phyloP scores from a whole-genome alignment of 1,140 invertebrate species.

The Diprion similis region DNA sequence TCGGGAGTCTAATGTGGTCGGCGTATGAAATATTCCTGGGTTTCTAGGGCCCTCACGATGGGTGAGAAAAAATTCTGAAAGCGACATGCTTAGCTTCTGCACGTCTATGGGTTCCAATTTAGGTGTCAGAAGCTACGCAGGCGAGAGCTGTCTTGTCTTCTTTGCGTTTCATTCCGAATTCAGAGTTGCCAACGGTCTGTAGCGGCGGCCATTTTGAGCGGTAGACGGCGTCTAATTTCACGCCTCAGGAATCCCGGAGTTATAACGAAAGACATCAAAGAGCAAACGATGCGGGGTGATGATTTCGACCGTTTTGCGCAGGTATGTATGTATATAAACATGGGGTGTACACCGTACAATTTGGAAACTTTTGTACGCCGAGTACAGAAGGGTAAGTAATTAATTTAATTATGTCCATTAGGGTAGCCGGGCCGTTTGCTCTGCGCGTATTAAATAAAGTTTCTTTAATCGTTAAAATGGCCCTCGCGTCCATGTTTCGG shows the following conservation, averaged over 20 bases:
- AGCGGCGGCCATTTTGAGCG: neutral
- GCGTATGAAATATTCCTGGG: neutral
- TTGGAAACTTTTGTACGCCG: neutral
- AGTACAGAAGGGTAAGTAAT: neutral
- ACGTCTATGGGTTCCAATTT: constrained; percentile 2
- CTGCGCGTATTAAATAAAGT: neutral
- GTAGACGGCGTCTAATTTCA: constrained; percentile 1
- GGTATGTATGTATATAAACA: too few species aligned
- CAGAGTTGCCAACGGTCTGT: neutral
- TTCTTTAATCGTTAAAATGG: neutral
- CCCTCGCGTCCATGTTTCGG: neutral
- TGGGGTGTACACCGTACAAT: neutral
- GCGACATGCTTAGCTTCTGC: neutral
- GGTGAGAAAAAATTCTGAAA: neutral
- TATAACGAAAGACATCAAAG: neutral
- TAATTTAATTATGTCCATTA: neutral
- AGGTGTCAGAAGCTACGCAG: neutral
- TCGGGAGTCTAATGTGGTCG: neutral
- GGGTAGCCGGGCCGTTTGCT: neutral
- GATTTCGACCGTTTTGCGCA: neutral
- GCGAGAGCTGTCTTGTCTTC: constrained; percentile 1
- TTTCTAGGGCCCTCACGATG: too few species aligned
- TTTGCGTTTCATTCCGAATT: neutral
- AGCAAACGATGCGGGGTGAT: constrained; percentile 4
- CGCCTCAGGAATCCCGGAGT: neutral